Evolutionary conservation across 2,888 invertebrate species (phyloP), one percentile per base, ranked within the genome.

Genomic region (Rhaphigaster nebulosa): DNA sequence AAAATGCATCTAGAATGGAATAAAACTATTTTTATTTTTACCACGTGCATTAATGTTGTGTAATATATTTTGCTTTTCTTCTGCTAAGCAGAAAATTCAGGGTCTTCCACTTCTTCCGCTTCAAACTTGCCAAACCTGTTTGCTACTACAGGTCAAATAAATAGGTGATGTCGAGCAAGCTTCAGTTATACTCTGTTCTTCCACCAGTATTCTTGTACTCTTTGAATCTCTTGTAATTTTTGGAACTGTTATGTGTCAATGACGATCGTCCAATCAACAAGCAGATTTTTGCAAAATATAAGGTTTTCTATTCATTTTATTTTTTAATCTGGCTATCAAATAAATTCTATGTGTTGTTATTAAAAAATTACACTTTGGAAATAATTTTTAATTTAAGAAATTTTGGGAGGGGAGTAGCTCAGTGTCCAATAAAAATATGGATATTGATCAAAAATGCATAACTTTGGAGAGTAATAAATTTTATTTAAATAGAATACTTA

Each of bases 231-330:
- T 29, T 38, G 8, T 45, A 12, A 50, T 34, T 89, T 89, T 89
- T 89, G n/a, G 23, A 89, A 76, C 65, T 50, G 70, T 45, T 90
- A 91, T 91, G 91, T 91, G 91, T 91, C 91, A 88, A 91, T 91
- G 91, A 91, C 87, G 91, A 90, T 54, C 89, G 54, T 91, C 70
- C 89, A 88, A 87, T 45, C 88, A 38, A 70, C 91, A 52, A 87
- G 87, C 52, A 88, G 91, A 89, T 90, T 91, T 89, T 90, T 91
- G 52, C 91, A 91, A 87, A 80, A 90, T 65, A 50, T 91, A 50
- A 90, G 91, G 91, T 91, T 70, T 45, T 90, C 38, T 26, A 50
- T 87, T 34, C 13, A 90, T 88, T 65, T 60, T 76, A 76, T 76
- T 76, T n/a, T 15, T 15, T 18, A 18, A 65, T 65, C 0, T 29